phyloP scores from a whole-genome alignment of 1,140 invertebrate genomes.

The Monomorium pharaonis region DNA sequence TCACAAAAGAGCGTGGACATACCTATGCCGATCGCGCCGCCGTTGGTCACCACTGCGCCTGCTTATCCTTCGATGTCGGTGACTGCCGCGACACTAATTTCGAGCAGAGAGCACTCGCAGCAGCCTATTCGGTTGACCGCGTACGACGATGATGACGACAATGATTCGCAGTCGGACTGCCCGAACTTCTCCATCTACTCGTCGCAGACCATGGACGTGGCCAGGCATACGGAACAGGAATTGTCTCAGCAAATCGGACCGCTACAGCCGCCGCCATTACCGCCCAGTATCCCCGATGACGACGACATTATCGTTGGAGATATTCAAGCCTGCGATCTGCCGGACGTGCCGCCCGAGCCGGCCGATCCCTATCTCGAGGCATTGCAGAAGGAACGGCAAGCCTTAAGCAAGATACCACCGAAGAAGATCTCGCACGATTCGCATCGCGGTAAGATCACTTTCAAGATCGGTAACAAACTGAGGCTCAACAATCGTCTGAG shows the following conservation, averaged over 20 bases:
- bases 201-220: slow-evolving; percentile 91
- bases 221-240: slow-evolving; percentile 86
- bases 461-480: slow-evolving; percentile 82
- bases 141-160: slow-evolving; percentile 84
- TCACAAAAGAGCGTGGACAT: slow-evolving; percentile 53
- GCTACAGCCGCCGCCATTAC: slow-evolving; percentile 74
- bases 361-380: slow-evolving; percentile 81
- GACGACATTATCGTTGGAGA: slow-evolving; percentile 80
- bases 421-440: slow-evolving; percentile 82
- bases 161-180: slow-evolving; percentile 89
- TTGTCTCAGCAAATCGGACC: slow-evolving; percentile 83
- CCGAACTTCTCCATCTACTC: slow-evolving; percentile 94
- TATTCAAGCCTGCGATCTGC: slow-evolving; percentile 78
- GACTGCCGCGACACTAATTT: background rate
- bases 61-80: background rate
- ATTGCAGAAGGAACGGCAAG: slow-evolving; percentile 81
- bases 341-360: slow-evolving; percentile 78
- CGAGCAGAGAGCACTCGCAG: background rate
- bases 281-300: slow-evolving; percentile 74
- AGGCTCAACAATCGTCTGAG: slow-evolving; percentile 81
- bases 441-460: slow-evolving; percentile 82
- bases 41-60: slow-evolving; percentile 48
- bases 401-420: slow-evolving; percentile 80
- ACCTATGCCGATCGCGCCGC: slow-evolving; percentile 55
- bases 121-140: slow-evolving; percentile 75